phyloP scores from a whole-genome alignment of 2,888 invertebrate species.

The Galerucella nymphaeae region DNA sequence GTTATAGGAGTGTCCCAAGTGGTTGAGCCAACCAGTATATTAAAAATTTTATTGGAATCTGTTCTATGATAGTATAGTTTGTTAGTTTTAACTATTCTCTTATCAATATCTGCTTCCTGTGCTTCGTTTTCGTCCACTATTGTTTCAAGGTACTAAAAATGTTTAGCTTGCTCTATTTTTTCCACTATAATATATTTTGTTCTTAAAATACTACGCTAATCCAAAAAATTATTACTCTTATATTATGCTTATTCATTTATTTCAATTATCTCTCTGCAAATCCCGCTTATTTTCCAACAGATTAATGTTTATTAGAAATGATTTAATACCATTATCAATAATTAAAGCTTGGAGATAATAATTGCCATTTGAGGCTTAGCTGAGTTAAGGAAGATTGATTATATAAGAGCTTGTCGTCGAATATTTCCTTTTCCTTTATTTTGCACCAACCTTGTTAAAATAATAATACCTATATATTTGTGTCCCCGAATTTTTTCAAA shows the following conservation, averaged over 20 bases:
- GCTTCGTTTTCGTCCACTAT: too few species aligned
- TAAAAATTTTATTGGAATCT: too few species aligned
- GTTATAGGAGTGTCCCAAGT: too few species aligned
- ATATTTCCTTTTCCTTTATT: slow-evolving; percentile 14
- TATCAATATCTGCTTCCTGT: too few species aligned
- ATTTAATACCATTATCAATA: slow-evolving; percentile 30
- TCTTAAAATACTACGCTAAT: background rate
- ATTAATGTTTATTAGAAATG: slow-evolving; percentile 33
- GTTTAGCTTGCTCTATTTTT: too few species aligned
- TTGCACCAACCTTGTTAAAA: background rate
- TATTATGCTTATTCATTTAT: slow-evolving; percentile 12
- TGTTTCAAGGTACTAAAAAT: too few species aligned
- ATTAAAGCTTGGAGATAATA: slow-evolving; percentile 28
- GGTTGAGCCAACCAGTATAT: too few species aligned
- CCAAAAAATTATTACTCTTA: background rate
- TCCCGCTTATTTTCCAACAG: slow-evolving; percentile 13
- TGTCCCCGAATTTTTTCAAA: background rate
- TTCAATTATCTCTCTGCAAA: slow-evolving; percentile 11
- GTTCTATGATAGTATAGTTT: too few species aligned
- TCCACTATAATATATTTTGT: too few species aligned
- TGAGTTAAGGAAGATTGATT: slow-evolving; percentile 30
- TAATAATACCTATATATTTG: background rate
- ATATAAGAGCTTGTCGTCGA: slow-evolving; percentile 8
- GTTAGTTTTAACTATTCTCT: too few species aligned
- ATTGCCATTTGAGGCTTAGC: slow-evolving; percentile 32